These are phyloP conservation scores for Gobius niger DNA, from an alignment of 2,113 vertebrate genomes.

Conservation along the genomic window DNA sequence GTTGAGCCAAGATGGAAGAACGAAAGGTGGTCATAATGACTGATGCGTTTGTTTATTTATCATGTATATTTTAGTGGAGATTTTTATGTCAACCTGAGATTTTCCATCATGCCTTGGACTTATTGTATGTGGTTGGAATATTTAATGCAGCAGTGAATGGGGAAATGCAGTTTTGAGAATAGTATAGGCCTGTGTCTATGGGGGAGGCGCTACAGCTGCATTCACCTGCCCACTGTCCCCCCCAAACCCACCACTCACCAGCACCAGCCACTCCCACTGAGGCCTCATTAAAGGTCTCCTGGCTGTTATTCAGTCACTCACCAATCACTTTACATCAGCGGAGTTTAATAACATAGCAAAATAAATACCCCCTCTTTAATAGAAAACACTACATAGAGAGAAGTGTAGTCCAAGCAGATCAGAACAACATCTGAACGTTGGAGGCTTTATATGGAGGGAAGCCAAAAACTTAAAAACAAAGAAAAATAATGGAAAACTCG, in stretches of 20 bases:
- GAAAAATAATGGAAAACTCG: too few relatives aligned
- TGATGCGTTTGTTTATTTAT: too few relatives aligned
- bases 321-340: constrained; percentile 62
- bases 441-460: too few relatives aligned
- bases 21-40: constrained; percentile 17
- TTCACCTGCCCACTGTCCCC: constrained; percentile 57
- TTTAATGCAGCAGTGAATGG: neutral
- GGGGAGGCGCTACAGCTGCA: constrained; percentile 54
- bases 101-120: too few relatives aligned
- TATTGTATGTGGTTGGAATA: too few relatives aligned
- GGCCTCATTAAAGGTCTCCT: constrained; percentile 69
- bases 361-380: neutral
- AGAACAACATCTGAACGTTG: too few relatives aligned
- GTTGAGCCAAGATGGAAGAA: constrained; percentile 10
- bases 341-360: constrained; percentile 6
- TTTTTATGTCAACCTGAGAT: too few relatives aligned
- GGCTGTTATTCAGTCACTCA: constrained; percentile 66
- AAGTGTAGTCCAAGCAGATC: too few relatives aligned
- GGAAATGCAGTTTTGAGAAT: constrained; percentile 34
- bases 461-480: too few relatives aligned
- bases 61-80: too few relatives aligned
- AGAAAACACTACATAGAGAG: too few relatives aligned
- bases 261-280: constrained; percentile 33
- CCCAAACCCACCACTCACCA: neutral
- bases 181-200: constrained; percentile 19